Evolutionary conservation across 2,797 vertebrate genomes (phyloP).

Genomic region (Helarctos malayanus): DNA sequence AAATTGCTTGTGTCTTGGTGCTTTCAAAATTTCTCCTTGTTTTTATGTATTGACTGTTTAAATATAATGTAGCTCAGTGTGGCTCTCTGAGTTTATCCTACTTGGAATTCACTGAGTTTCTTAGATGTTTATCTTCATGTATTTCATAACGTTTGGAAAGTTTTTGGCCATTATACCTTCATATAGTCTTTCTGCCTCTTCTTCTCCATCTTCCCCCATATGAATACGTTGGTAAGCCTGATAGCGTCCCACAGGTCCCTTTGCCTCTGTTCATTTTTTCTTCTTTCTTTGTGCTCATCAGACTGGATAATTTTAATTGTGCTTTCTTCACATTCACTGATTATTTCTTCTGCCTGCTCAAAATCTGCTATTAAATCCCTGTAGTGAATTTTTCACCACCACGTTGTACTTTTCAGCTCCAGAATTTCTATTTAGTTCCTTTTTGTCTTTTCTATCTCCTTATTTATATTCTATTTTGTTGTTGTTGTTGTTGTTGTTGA

Average conservation of each 20-base stretch:
- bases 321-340: not conserved
- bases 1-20: not conserved
- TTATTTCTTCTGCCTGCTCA: not conserved
- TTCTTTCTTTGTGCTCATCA: not conserved
- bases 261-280: not conserved
- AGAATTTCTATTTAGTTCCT: not conserved
- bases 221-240: not conserved
- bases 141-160: not conserved
- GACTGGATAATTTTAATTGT: not conserved
- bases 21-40: not conserved
- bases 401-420: not conserved
- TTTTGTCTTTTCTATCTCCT: slow-evolving; percentile 10
- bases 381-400: not conserved
- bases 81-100: not conserved
- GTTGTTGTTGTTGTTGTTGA: not conserved
- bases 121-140: not conserved
- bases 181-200: not conserved
- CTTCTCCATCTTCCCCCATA: not conserved
- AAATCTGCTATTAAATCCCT: not conserved
- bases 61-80: not conserved
- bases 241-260: not conserved
- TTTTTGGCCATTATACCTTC: not conserved
- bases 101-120: not conserved
- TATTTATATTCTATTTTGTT: not conserved
- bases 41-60: not conserved